Evolutionary conservation across 2,888 invertebrate species (phyloP).

Genomic region (Agrochola lychnidis): DNA sequence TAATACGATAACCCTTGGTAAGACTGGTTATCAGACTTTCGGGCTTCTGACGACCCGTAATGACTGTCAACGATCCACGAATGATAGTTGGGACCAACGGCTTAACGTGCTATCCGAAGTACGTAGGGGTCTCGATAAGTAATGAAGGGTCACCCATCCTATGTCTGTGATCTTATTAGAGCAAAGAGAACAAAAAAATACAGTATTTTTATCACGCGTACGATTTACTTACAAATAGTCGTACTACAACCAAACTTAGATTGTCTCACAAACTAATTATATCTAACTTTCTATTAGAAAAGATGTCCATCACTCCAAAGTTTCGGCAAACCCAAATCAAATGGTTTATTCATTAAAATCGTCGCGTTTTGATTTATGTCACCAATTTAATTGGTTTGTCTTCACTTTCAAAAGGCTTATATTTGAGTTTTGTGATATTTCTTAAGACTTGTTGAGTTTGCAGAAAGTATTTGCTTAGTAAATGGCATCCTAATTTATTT

Average conservation of each 20-base stretch:
- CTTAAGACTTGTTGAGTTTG: conserved; percentile 5
- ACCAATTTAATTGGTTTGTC: conserved; percentile 59
- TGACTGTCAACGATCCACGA: no score
- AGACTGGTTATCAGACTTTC: no score
- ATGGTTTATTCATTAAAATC: conserved; percentile 70
- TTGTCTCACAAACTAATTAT: conserved; percentile 75
- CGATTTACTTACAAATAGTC: conserved; percentile 40
- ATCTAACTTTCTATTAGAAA: conserved; percentile 65
- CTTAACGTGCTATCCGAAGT: no score
- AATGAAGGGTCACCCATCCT: no score
- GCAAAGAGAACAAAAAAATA: neutral
- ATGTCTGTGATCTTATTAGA: neutral
- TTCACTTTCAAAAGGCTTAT: conserved; percentile 28
- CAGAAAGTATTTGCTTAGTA: neutral
- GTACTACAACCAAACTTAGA: conserved; percentile 68
- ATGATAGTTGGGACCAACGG: no score
- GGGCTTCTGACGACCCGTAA: no score
- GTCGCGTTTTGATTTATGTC: conserved; percentile 54
- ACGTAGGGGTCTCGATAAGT: no score
- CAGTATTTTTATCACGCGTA: conserved; percentile 10
- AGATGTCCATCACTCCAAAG: conserved; percentile 72
- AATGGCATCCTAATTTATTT: neutral
- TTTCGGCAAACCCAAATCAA: conserved; percentile 72
- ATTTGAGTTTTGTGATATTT: conserved; percentile 42
- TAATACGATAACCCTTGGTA: no score